Conservation (phyloP, 2,113 vertebrate species). For the Aviceda subcristata region DNA sequence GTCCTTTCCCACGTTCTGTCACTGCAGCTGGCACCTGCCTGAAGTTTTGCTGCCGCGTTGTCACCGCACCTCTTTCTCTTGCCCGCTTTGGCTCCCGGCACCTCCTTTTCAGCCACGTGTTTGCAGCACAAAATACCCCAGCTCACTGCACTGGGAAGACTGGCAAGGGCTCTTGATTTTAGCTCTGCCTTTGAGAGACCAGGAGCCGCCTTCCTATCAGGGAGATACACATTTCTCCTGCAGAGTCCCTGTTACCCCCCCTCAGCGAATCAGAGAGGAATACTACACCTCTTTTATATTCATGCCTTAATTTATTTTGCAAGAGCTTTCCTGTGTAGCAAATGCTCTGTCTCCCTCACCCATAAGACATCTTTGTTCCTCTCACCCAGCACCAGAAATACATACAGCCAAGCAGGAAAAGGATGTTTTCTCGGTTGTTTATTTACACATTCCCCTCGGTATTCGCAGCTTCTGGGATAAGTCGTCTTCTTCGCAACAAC, state of each 20-base stretch:
- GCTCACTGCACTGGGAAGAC: background rate
- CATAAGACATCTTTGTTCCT: background rate
- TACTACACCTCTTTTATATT: background rate
- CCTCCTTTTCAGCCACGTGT: rapidly evolving
- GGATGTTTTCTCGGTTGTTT: background rate
- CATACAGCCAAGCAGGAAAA: background rate
- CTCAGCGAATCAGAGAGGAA: background rate
- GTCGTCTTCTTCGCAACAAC: background rate
- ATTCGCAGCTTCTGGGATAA: background rate
- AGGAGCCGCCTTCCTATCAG: background rate
- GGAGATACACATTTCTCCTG: background rate
- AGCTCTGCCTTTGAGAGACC: background rate
- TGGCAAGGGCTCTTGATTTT: background rate
- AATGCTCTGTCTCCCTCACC: background rate
- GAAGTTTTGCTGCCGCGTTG: background rate
- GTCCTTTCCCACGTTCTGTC: background rate
- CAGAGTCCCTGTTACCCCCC: background rate
- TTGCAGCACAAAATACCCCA: background rate
- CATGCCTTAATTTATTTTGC: background rate
- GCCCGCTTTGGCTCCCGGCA: background rate
- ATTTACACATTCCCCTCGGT: background rate
- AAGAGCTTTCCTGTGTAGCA: background rate
- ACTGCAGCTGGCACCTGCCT: background rate
- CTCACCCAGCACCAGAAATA: background rate
- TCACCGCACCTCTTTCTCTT: background rate